A percentile compares a stretch with the other conserved stretches of the same genome.
Evolutionary conservation across 2,113 vertebrate genomes (phyloP).

Genomic region (Eudyptes chrysolophus): DNA sequence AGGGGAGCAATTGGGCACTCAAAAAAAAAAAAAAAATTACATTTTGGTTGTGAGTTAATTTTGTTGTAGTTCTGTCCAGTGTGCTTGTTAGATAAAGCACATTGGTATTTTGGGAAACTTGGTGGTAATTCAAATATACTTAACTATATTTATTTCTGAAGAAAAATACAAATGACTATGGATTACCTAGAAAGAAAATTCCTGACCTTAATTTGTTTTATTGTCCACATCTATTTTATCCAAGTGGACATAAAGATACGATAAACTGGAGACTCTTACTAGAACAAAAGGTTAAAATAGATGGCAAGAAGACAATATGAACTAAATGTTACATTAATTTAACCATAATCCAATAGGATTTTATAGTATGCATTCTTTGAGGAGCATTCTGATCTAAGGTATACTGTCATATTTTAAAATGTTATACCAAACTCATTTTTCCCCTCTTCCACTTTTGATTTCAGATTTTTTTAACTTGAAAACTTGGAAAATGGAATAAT

Average conservation of each 20-base stretch:
- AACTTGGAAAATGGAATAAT: neutral
- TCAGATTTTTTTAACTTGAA: neutral
- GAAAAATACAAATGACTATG: neutral
- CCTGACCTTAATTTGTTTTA: neutral
- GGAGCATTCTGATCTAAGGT: neutral
- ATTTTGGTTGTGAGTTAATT: neutral
- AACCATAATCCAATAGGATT: neutral
- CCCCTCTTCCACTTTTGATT: neutral
- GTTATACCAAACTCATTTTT: neutral
- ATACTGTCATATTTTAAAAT: neutral
- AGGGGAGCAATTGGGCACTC: neutral
- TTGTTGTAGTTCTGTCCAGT: neutral
- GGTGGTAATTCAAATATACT: fast-evolving
- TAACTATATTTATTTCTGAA: neutral
- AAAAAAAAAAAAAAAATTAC: neutral
- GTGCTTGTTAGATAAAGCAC: neutral
- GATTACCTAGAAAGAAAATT: neutral
- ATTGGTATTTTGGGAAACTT: neutral
- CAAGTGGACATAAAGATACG: neutral
- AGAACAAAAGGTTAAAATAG: neutral
- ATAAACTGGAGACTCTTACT: neutral
- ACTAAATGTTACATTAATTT: neutral
- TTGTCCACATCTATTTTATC: neutral
- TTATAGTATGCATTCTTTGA: neutral
- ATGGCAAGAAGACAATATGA: neutral